Conservation (phyloP, 53 echinoderm and acorn worm genomes). For the Temnopleurus reevesii region DNA sequence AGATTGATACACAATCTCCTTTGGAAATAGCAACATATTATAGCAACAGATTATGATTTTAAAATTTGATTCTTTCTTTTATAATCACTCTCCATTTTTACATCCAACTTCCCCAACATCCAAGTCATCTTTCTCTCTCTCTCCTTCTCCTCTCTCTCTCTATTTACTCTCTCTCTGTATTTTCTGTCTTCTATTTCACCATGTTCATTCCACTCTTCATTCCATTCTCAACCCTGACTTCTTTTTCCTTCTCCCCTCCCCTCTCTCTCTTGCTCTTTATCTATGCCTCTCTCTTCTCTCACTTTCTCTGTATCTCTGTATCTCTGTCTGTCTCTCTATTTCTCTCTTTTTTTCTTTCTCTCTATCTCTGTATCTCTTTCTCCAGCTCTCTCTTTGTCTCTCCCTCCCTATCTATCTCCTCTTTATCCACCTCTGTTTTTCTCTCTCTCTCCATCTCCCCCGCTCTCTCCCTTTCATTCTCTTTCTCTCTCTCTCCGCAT, state of each 20-base stretch:
- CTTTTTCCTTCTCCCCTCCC: background rate
- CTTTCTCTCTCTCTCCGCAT: background rate
- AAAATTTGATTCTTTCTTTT: too few relatives aligned
- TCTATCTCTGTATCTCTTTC: background rate
- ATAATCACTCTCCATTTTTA: background rate
- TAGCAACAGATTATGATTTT: too few relatives aligned
- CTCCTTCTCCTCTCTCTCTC: background rate
- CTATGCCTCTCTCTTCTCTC: background rate
- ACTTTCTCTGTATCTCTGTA: background rate
- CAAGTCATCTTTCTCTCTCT: background rate
- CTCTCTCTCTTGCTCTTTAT: background rate
- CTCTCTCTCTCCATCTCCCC: background rate
- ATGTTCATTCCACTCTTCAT: background rate
- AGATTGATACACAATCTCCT: too few relatives aligned
- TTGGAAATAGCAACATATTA: too few relatives aligned
- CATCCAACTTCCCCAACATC: background rate
- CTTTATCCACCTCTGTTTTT: background rate
- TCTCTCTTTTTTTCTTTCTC: background rate
- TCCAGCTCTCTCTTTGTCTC: background rate
- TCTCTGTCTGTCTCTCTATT: background rate
- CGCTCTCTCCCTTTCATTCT: background rate
- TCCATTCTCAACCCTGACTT: too few relatives aligned
- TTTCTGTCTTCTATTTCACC: background rate
- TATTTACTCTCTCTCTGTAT: background rate
- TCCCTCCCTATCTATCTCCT: background rate